phyloP scores from a whole-genome alignment of 2,113 vertebrate species.

The Amphilophus citrinellus region DNA sequence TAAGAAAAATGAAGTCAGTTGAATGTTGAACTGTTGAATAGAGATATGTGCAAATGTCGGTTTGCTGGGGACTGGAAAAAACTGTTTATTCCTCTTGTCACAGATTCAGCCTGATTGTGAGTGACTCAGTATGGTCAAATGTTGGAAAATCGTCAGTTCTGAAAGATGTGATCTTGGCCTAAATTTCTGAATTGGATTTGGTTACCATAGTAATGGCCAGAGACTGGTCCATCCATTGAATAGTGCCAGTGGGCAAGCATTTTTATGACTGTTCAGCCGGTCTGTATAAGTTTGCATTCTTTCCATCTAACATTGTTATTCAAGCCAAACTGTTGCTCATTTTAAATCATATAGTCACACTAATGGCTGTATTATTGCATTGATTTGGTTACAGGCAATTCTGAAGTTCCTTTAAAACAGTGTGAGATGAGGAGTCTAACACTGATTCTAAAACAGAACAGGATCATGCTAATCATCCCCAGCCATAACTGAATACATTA shows the following conservation, averaged over 20 bases:
- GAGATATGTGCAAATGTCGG: slow-evolving; percentile 7
- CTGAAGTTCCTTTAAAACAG: slow-evolving; percentile 26
- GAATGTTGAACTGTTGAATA: slow-evolving; percentile 3
- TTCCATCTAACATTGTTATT: neutral
- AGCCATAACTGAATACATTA: slow-evolving; percentile 77
- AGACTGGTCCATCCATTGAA: slow-evolving; percentile 42
- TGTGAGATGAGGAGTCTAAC: slow-evolving; percentile 33
- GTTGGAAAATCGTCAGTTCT: slow-evolving; percentile 52
- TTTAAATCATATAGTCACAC: neutral
- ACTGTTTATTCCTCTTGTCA: slow-evolving; percentile 24
- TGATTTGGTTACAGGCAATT: slow-evolving; percentile 23
- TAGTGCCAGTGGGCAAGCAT: slow-evolving; percentile 51
- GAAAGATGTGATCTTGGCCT: slow-evolving; percentile 59
- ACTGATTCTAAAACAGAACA: slow-evolving; percentile 48
- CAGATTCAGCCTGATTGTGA: slow-evolving; percentile 48
- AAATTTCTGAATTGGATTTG: slow-evolving; percentile 62
- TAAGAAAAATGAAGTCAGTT: neutral
- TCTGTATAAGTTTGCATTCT: slow-evolving; percentile 16
- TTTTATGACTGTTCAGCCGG: slow-evolving; percentile 46
- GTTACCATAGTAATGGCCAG: slow-evolving; percentile 72
- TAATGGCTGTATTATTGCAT: slow-evolving; percentile 9
- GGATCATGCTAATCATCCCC: slow-evolving; percentile 69
- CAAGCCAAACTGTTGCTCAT: slow-evolving; percentile 1
- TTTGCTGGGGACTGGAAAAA: slow-evolving; percentile 12
- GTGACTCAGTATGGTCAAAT: slow-evolving; percentile 49